Evolutionary conservation across 2,888 invertebrate species (phyloP), one percentile per base, ranked within the genome.

Genomic region (Eudasyphora cyanicolor): DNA sequence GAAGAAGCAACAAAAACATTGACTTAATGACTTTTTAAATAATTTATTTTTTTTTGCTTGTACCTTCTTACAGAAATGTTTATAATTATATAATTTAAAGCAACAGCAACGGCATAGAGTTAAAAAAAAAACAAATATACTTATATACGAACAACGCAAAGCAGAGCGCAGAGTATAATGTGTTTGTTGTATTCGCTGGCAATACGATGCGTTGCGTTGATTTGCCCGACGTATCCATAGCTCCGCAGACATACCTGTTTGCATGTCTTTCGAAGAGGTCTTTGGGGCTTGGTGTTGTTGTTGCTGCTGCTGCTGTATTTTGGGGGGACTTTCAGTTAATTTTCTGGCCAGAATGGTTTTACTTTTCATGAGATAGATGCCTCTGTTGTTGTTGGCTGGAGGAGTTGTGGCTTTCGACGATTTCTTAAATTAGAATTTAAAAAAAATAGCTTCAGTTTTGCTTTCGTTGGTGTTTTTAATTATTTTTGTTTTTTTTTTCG

Each of bases 1-100:
- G 35, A 51, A 64, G 1, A 17, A 32, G 17, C 17, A 17, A n/a
- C 29, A 27, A 29, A 60, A 29, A 21, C 24, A 29, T 5, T 14
- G 35, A 84, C 85, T 85, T 84, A 83, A 84, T 82, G 85, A 69
- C 49, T 85, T 80, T 71, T 82, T 82, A 75, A 83, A 76, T 76
- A 78, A 82, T 70, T 85, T 80, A 69, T 42, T 76, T 78, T 67
- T 77, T 76, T 78, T 60, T 12, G 17, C 77, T 64, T 70, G 51
- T 35, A 8, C n/a, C 19, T 82, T 75, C 70, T 78, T 57, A 75
- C 74, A 82, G 73, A 84, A 81, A 85, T 81, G 79, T 84, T 82
- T 79, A 84, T 81, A 89, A 89, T 89, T 89, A 89, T 89, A 89
- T 89, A 89, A 89, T 89, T 90, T 89, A 88, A 79, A 82, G 78